These are phyloP conservation scores for Aleiodes leptofemur DNA, from an alignment of 2,888 invertebrate species.

Conservation along the genomic window DNA sequence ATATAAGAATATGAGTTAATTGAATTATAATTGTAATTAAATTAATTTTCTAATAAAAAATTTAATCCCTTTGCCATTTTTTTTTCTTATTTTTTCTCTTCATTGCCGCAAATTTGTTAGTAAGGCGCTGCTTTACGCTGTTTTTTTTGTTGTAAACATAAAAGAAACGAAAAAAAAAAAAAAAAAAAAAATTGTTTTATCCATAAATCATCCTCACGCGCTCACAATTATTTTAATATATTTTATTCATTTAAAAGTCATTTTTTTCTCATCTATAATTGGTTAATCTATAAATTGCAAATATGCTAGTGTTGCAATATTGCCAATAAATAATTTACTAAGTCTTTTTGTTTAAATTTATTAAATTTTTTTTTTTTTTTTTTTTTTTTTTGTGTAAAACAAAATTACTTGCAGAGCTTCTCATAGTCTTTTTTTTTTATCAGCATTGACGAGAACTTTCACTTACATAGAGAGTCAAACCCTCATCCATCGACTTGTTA, in stretches of 20 bases:
- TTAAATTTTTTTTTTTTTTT: slow-evolving; percentile 6
- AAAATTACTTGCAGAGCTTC: slow-evolving; percentile 39
- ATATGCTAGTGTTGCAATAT: slow-evolving; percentile 65
- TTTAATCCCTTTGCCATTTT: too few species aligned
- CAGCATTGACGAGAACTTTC: slow-evolving; percentile 21
- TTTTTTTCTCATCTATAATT: slow-evolving; percentile 43
- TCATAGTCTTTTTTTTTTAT: slow-evolving; percentile 36
- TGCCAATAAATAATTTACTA: slow-evolving; percentile 74
- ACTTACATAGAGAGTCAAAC: background rate
- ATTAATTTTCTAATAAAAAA: too few species aligned
- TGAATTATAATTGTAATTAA: too few species aligned
- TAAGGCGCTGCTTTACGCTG: background rate
- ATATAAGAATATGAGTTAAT: too few species aligned
- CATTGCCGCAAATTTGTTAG: too few species aligned
- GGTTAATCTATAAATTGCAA: slow-evolving; percentile 53
- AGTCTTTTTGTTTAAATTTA: slow-evolving; percentile 60
- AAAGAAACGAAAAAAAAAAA: slow-evolving; percentile 7
- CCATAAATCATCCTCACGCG: slow-evolving; percentile 33
- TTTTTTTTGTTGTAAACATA: background rate
- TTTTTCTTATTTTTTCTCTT: too few species aligned
- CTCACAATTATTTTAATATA: slow-evolving; percentile 30
- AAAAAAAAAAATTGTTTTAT: slow-evolving; percentile 35
- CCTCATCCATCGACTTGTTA: background rate
- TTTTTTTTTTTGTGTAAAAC: slow-evolving; percentile 22
- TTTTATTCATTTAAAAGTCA: slow-evolving; percentile 27